Base-by-base conservation (phyloP, 2,113 vertebrate species). In the Hippocampus comes region DNA sequence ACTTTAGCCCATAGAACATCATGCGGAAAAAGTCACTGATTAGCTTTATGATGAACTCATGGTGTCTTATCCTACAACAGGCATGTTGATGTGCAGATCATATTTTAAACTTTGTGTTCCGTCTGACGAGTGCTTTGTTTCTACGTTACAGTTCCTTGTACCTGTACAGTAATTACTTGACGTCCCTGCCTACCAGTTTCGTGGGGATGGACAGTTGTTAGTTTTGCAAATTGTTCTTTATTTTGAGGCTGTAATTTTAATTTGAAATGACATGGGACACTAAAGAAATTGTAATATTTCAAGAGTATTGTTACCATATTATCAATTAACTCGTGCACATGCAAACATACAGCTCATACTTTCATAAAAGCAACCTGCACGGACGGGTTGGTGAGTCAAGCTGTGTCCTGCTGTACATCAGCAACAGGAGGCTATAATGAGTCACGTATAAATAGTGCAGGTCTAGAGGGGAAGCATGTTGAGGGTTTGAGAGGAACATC, bases 341-440 rank as follows among this genome's bases (percentile, higher is more conserved):
- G 2, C 17, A 20, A 61, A 61, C 14, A 61, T 61, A 34, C 59
- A 34, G 59, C 17, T 0, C 17, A 30, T 17, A 61, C 15, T 18
- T 61, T 1, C 34, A 34, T 61, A 2, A 34, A 34, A 61, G 15
- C 14, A 30, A 18, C 12, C 25, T 27, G 25, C 21, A 23, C 11
- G n/a, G 18, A 23, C 11, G n/a, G 18, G 49, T 21, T 53, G 25
- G 4, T 9, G 15, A 60, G 59, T 60, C 59, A 81, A 80, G 78
- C 81, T 1, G 74, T 81, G 80, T 81, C 83, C 87, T 88, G 83
- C 84, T 78, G 82, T 83, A 83, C 74, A 71, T 82, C 86, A 80
- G 81, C 87, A 87, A 86, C 87, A 86, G 86, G 82, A 84, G 78
- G 75, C 77, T 73, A 57, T 86, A 88, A 91, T 88, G 88, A 89